Conservation (phyloP, 2,888 invertebrate genomes). For the Terebella lapidaria region DNA sequence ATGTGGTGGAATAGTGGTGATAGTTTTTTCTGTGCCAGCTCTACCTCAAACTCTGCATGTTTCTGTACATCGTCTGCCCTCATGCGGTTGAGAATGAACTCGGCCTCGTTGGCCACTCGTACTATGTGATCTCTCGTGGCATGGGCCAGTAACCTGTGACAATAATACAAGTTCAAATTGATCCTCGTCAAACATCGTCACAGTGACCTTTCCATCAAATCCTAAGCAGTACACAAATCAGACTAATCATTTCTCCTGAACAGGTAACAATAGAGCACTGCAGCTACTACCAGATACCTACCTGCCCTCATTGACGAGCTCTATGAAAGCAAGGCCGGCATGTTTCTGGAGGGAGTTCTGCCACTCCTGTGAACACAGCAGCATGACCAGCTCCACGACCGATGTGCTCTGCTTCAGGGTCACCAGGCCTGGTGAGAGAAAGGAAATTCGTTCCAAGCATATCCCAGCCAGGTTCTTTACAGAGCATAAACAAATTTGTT, state of each 20-base stretch:
- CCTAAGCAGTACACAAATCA: not conserved
- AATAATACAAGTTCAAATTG: too few relatives aligned
- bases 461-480: too few relatives aligned
- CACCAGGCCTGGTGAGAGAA: slow-evolving; percentile 68
- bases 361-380: slow-evolving; percentile 99
- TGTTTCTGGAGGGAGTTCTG: slow-evolving; percentile 99
- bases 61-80: slow-evolving; percentile 97
- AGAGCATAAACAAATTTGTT: not conserved
- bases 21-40: not conserved
- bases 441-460: too few relatives aligned
- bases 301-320: slow-evolving; percentile 96
- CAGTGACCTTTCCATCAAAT: too few relatives aligned
- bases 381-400: slow-evolving; percentile 97
- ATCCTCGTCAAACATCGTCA: too few relatives aligned
- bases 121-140: slow-evolving; percentile 99
- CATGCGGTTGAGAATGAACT: slow-evolving; percentile 97
- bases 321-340: slow-evolving; percentile 98
- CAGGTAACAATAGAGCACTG: too few relatives aligned
- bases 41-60: slow-evolving; percentile 75
- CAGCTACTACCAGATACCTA: too few relatives aligned
- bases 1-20: not conserved
- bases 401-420: slow-evolving; percentile 96
- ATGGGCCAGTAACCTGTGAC: slow-evolving; percentile 80
- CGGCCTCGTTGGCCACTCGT: slow-evolving; percentile 97
- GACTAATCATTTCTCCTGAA: too few relatives aligned